Conservation (phyloP, 1,140 invertebrate genomes). For the Caenorhabditis briggsae region DNA sequence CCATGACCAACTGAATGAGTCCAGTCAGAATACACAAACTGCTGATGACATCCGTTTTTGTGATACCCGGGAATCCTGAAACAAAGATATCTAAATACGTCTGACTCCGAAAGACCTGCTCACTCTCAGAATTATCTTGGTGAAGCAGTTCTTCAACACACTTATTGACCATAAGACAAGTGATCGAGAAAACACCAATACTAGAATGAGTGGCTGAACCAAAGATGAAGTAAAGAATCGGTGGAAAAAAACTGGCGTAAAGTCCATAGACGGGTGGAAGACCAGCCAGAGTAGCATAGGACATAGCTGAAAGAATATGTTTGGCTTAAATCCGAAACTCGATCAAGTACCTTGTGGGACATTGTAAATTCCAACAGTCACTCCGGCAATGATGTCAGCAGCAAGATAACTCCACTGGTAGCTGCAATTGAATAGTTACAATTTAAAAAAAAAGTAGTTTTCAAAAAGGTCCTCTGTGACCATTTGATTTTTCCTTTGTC, state of each 20-base stretch:
- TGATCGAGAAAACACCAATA: conserved; percentile 79
- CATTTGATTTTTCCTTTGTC: too few species aligned
- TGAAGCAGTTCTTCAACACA: background rate
- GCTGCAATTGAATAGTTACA: background rate
- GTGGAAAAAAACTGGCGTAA: conserved; percentile 79
- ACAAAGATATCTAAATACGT: background rate
- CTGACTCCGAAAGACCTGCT: conserved; percentile 70
- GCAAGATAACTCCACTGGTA: background rate
- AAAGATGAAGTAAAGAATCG: conserved; percentile 79
- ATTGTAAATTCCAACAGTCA: conserved; percentile 59
- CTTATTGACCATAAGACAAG: conserved; percentile 77
- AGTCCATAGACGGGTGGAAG: conserved; percentile 79
- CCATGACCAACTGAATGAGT: conserved; percentile 60
- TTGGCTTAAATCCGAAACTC: background rate
- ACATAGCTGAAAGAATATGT: conserved; percentile 73
- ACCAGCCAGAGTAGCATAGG: conserved; percentile 78
- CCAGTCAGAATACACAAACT: conserved; percentile 51
- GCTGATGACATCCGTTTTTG: background rate
- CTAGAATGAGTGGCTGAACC: conserved; percentile 79
- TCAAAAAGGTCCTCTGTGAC: too few species aligned
- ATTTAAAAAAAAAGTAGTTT: too few species aligned
- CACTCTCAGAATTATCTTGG: conserved; percentile 33
- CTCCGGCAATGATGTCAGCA: conserved; percentile 42
- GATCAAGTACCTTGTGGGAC: conserved; percentile 54
- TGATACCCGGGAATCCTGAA: background rate